phyloP scores from a whole-genome alignment of 2,113 vertebrate species.

The Thryonomys swinderianus region DNA sequence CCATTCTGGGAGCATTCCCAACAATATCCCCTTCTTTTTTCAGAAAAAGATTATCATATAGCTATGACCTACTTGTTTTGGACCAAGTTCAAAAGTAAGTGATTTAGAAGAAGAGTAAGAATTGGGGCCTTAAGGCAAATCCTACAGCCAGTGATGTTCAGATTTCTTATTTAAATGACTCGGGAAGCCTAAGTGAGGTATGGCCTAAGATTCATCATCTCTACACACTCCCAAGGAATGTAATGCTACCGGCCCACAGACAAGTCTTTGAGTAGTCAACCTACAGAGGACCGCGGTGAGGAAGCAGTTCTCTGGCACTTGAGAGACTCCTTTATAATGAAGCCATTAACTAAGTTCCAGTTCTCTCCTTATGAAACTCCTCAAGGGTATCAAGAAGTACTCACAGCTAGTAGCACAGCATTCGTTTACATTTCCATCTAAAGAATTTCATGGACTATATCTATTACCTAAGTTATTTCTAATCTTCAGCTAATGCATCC shows the following conservation, averaged over 20 bases:
- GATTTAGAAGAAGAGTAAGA: neutral
- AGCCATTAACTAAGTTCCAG: neutral
- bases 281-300: neutral
- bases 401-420: neutral
- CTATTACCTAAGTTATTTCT: neutral
- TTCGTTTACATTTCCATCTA: neutral
- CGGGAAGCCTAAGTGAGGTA: neutral
- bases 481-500: neutral
- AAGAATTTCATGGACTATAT: neutral
- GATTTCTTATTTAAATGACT: neutral
- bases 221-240: neutral
- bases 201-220: neutral
- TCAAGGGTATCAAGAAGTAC: no score
- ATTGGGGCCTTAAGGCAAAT: neutral
- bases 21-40: neutral
- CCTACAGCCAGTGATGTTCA: neutral
- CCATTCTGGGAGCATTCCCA: neutral
- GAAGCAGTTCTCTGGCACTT: neutral
- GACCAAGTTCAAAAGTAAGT: conserved; percentile 6
- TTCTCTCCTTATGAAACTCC: neutral
- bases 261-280: neutral
- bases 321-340: neutral
- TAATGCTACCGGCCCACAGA: neutral
- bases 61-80: neutral
- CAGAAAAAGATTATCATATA: neutral